A percentile compares a stretch with the other conserved stretches of the same genome.
Conservation (phyloP, 2,797 vertebrate genomes). For the Esox lucius region DNA sequence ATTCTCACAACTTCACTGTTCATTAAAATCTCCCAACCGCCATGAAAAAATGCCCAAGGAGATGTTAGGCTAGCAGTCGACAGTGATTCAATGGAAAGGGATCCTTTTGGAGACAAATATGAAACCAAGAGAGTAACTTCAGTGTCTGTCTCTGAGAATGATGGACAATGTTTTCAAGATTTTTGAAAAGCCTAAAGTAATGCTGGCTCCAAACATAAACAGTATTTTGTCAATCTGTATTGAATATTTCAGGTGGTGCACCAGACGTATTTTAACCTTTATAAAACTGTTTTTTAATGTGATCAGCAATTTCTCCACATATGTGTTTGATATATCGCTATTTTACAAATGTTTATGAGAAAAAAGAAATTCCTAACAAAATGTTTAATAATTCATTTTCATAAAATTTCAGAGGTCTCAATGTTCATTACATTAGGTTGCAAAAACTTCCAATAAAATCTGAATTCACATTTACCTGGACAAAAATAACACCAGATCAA, state of each 20-base stretch:
- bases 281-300: conserved; percentile 8
- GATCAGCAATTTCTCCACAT: conserved; percentile 17
- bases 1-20: conserved; percentile 51
- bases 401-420: too few species aligned
- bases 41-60: conserved; percentile 38
- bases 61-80: conserved; percentile 24
- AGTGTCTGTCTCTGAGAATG: conserved; percentile 9
- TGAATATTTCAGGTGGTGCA: not conserved
- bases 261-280: conserved; percentile 9
- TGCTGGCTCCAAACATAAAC: not conserved
- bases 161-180: conserved; percentile 19
- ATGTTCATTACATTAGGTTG: not conserved
- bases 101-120: conserved; percentile 33
- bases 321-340: conserved; percentile 27
- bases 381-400: too few species aligned
- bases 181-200: conserved; percentile 2
- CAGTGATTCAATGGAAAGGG: conserved; percentile 42
- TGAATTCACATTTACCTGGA: not conserved
- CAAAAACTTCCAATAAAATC: conserved; percentile 18
- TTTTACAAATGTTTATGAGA: conserved; percentile 2
- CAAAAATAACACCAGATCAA: not conserved
- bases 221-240: not conserved
- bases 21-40: conserved; percentile 51
- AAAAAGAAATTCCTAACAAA: not conserved
- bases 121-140: conserved; percentile 31